Base-by-base conservation (phyloP, 2,113 vertebrate genomes). In the Pagrus major region DNA sequence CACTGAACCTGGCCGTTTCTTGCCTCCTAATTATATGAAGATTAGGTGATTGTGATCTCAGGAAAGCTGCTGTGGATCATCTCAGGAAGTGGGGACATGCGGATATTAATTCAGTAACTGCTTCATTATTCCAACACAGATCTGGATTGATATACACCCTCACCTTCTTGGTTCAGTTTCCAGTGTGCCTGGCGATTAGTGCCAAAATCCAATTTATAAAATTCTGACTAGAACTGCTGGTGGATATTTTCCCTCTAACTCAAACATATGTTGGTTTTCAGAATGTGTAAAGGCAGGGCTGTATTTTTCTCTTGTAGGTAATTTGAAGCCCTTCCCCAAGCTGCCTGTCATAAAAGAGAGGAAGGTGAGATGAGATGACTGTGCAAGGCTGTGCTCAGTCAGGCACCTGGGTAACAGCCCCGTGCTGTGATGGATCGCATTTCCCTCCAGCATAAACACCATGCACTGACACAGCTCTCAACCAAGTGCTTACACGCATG, bases 401-500 rank as follows among this genome's bases (percentile, higher is more conserved):
- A 65, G 86, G 61, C 85, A 89, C 82, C 87, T 84, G 88, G 78
- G 84, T 84, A 86, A 84, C 65, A 54, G 69, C 80, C 60, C 88
- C 21, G 31, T 56, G 73, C 61, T 6, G 69, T 90, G 90, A 93
- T 91, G 82, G 89, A 92, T 92, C 41, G 10, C 76, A 61, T 76
- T 80, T 67, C 87, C 90, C 90, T 83, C 71, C 82, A 85, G 89
- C 89, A 67, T 89, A 81, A 91, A 91, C 83, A 88, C 79, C 12
- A 15, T 15, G 54, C 77, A 46, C 77, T 49, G 73, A 83, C 87
- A 68, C 77, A 51, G 80, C 86, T 80, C 78, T 66, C 68, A 35
- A 71, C 79, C 80, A 54, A 75, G 83, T 83, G 89, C 80, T 85
- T 84, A 79, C 86, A 89, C 11, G 39, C 90, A 85, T 78, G 85